Base-by-base conservation (phyloP, 2,888 invertebrate species). In the Plebejus argus region DNA sequence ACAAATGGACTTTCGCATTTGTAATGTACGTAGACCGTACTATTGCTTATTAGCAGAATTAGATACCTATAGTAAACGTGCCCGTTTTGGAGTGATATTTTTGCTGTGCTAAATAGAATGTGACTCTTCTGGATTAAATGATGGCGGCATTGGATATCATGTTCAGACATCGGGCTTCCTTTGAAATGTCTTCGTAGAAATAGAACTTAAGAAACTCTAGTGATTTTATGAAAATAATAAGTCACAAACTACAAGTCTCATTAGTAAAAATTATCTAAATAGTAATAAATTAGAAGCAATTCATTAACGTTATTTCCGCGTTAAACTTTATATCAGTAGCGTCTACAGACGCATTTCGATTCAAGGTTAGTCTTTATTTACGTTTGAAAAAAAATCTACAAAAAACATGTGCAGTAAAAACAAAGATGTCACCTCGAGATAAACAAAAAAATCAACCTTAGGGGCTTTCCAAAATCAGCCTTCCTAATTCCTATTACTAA, bases 251-350 rank as follows among this genome's bases (percentile, higher is more conserved):
- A 6, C 1, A 28, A 5, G 28, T 66, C 66, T 28, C 28, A 28
- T 66, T 33, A 66, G 28, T 66, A 66, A 66, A 66, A 66, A 66
- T 66, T 66, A 66, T 33, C 15, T 66, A 18, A 66, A 33, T 66
- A 33, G 33, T 66, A 66, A 66, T 66, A 66, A 66, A 66, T 66
- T 66, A 66, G 28, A 66, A 66, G 66, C 28, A 66, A 66, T 66
- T 66, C 33, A 66, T 66, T 28, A 66, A 10, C 1, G 28, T 33
- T 66, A 28, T 66, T 28, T 66, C 66, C 66, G 66, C 7, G 66
- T 66, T 66, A 3, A 66, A 18, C 15, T 66, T 66, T 66, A 66
- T 66, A 66, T 66, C 66, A 6, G 66, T 66, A 66, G 66, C 28
- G 66, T 66, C 66, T 66, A 66, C 66, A 66, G 28, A 66, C 66